These are phyloP conservation scores for Melanocharis versteri DNA, from an alignment of 2,113 vertebrate genomes.

Conservation along the genomic window DNA sequence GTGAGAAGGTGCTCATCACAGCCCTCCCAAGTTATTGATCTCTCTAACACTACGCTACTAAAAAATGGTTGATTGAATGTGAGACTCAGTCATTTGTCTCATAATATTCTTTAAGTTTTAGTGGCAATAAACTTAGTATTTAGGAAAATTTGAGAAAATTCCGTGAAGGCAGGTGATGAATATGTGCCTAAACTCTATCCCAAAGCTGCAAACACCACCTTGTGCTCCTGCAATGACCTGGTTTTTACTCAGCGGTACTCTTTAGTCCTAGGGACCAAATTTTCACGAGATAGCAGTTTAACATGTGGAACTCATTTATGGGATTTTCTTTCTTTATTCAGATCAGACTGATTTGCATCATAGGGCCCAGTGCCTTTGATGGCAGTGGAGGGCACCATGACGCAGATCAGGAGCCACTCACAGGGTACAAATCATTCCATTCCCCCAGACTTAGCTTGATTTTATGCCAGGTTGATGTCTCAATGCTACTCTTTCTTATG, in stretches of 20 bases:
- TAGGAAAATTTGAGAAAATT: constrained; percentile 66
- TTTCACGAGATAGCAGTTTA: constrained; percentile 12
- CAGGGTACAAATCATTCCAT: neutral
- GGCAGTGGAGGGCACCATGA: neutral
- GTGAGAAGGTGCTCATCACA: neutral
- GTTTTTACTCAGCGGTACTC: constrained; percentile 34
- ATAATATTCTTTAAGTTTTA: constrained; percentile 48
- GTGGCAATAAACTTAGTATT: constrained; percentile 59
- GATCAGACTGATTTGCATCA: neutral
- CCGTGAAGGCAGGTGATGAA: constrained; percentile 53
- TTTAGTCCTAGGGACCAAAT: constrained; percentile 25
- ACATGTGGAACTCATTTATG: neutral
- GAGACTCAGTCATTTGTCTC: constrained; percentile 49
- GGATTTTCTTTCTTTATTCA: neutral
- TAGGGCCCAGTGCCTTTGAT: neutral
- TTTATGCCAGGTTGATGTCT: neutral
- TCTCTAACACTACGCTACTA: neutral
- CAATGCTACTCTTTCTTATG: neutral
- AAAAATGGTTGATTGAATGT: constrained; percentile 37
- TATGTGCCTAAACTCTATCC: constrained; percentile 63
- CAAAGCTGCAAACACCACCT: constrained; percentile 63
- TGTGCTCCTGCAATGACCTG: constrained; percentile 41
- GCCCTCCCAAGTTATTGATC: neutral
- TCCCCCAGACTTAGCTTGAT: neutral
- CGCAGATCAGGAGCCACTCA: neutral